Base-by-base conservation (phyloP, 2,113 vertebrate species). In the Psammodynastes pulverulentus region DNA sequence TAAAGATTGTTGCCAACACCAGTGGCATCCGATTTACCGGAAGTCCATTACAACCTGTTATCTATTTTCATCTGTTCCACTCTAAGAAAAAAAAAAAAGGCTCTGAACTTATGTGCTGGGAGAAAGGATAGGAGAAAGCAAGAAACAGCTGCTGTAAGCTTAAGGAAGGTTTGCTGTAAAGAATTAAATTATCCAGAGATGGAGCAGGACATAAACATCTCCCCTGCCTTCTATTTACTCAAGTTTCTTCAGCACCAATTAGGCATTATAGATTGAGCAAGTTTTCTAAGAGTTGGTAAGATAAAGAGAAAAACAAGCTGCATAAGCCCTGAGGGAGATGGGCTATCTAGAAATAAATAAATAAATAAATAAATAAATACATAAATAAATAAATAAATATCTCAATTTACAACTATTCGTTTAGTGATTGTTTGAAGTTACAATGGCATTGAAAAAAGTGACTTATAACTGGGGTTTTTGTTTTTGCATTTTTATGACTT, bases 71-170 rank as follows among this genome's bases (percentile, higher is more conserved):
- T 90, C 34, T 26, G 5, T n/a, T 93, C 48, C 52, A 87, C 13
- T 89, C 92, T 56, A 88, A 9, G 84, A 92, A 13, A 46, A 12
- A 53, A 79, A 72, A 12, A 53, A 79, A 72, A 79, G 12, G 9
- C 1, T 88, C 85, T 85, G 54, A 90, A 62, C 45, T 90, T 94
- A 0, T 0, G 21, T 72, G 89, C 19, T 51, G 17, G 24, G 0
- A 19, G 21, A 84, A 52, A 46, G 56, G 21, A 24, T 84, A 51
- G 23, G 0, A 0, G 62, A 0, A 0, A 34, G 23, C 21, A 84
- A 91, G 49, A 23, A 91, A 21, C 3, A 72, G 0, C 6, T 93
- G 19, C 9, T 49, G 4, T 24, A 2, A 72, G 3, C 56, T 91
- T 91, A 84, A 45, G n/a, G 26, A 52, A 92, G 54, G 17, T 58